Conservation (phyloP, 2,888 invertebrate species). For the Clivina fossor region DNA sequence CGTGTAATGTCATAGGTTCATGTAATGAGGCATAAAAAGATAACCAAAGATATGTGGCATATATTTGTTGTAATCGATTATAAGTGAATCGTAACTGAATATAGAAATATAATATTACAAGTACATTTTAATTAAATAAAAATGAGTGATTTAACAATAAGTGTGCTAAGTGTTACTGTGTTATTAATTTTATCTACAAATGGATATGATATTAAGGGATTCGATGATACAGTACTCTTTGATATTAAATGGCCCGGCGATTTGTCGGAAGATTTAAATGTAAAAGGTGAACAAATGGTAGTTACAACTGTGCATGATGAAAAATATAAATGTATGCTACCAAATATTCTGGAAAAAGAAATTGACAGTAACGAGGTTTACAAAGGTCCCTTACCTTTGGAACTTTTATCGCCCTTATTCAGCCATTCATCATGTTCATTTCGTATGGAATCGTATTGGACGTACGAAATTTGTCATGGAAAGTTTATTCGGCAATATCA, state of each 20-base stretch:
- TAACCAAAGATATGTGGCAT: too few relatives aligned
- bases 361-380: conserved; percentile 62
- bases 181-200: too few relatives aligned
- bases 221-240: conserved; percentile 80
- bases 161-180: too few relatives aligned
- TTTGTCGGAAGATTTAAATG: conserved; percentile 50
- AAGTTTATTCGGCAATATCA: conserved; percentile 91
- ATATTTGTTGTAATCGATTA: too few relatives aligned
- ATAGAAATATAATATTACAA: too few relatives aligned
- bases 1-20: too few relatives aligned
- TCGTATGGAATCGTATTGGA: conserved; percentile 90
- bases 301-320: conserved; percentile 79
- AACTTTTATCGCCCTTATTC: conserved; percentile 76
- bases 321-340: conserved; percentile 79
- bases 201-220: conserved; percentile 70
- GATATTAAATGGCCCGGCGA: conserved; percentile 77
- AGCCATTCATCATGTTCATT: conserved; percentile 80
- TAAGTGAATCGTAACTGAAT: too few relatives aligned
- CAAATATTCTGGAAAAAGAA: conserved; percentile 62
- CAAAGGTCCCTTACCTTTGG: conserved; percentile 74
- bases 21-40: too few relatives aligned
- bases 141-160: too few relatives aligned
- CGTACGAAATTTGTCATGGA: conserved; percentile 95
- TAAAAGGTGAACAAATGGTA: conserved; percentile 59
- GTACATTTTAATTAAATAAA: too few relatives aligned